A percentile compares a stretch with the other conserved stretches of the same genome.
Evolutionary conservation across 2,888 invertebrate species (phyloP).

Genomic region (Pristionchus japonicus): DNA sequence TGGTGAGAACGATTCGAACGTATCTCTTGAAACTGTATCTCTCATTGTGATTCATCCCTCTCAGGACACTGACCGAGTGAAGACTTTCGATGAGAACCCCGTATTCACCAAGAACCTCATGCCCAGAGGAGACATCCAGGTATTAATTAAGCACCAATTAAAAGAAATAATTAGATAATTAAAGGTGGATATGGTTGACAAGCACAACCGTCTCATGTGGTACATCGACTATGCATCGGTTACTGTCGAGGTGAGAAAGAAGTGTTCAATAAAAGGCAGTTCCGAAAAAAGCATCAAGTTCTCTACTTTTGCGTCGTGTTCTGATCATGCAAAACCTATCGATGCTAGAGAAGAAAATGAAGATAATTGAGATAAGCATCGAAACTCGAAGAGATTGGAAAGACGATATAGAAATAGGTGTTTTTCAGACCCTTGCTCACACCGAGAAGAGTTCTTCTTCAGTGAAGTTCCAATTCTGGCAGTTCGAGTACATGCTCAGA

Average conservation of each 20-base stretch:
- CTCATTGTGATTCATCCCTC: neutral
- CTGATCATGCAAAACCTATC: neutral
- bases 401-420: neutral
- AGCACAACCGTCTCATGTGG: slow-evolving; percentile 72
- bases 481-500: slow-evolving; percentile 73
- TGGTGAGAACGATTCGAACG: slow-evolving; percentile 60
- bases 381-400: neutral
- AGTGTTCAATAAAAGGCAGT: neutral
- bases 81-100: slow-evolving; percentile 71
- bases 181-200: slow-evolving; percentile 35
- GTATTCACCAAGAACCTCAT: slow-evolving; percentile 66
- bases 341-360: neutral
- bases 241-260: slow-evolving; percentile 67
- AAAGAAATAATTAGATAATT: neutral
- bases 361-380: neutral
- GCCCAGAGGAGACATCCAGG: slow-evolving; percentile 68
- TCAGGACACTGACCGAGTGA: slow-evolving; percentile 66
- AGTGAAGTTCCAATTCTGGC: slow-evolving; percentile 73
- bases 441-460: slow-evolving; percentile 68
- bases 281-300: neutral
- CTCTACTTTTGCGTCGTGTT: neutral
- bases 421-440: slow-evolving; percentile 70
- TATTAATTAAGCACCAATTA: neutral
- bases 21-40: too few relatives aligned
- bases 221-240: slow-evolving; percentile 74